Evolutionary conservation across 2,113 vertebrate species (phyloP).

Genomic region (Progne subis): DNA sequence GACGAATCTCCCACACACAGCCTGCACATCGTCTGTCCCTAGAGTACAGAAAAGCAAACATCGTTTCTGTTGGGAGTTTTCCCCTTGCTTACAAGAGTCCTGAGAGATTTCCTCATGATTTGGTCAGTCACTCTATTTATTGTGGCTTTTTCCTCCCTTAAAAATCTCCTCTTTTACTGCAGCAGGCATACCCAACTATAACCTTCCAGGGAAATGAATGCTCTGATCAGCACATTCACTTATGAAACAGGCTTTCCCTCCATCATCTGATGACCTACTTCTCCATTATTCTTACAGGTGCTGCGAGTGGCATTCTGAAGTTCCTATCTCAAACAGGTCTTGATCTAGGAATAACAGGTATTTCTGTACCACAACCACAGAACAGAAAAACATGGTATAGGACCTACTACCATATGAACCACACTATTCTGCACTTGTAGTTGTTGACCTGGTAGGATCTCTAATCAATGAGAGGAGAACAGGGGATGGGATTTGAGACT

Average conservation of each 20-base stretch:
- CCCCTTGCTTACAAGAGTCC: neutral
- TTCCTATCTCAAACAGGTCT: neutral
- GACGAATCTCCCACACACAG: neutral
- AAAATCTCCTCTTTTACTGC: neutral
- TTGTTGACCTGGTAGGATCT: neutral
- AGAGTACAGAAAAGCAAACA: neutral
- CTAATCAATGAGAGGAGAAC: neutral
- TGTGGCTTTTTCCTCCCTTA: neutral
- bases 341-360: neutral
- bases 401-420: neutral
- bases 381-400: neutral
- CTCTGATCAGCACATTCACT: neutral
- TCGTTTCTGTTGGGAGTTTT: neutral
- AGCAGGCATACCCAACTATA: neutral
- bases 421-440: neutral
- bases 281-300: neutral
- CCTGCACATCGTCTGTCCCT: neutral
- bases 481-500: neutral
- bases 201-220: neutral
- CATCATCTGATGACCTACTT: neutral
- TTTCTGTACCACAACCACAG: neutral
- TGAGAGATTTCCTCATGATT: neutral
- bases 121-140: neutral
- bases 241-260: neutral
- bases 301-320: neutral